Evolutionary conservation across 2,113 vertebrate species (phyloP), one percentile per base, ranked within the genome.

Genomic region (Lophius piscatorius): DNA sequence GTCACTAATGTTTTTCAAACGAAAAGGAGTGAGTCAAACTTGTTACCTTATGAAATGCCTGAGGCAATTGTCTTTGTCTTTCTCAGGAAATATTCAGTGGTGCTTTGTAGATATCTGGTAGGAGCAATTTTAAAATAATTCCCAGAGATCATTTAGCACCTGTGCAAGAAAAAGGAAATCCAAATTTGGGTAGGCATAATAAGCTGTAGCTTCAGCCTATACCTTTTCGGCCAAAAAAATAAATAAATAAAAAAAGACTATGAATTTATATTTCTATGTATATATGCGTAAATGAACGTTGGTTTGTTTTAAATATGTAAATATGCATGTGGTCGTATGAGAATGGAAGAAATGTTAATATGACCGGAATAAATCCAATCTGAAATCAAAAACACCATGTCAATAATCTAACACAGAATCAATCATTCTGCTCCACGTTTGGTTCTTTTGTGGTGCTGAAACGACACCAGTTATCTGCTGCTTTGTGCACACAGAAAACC

Each of bases 371-470:
- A n/a, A n/a, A n/a, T n/a, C n/a, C n/a, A n/a, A n/a, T n/a, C n/a
- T n/a, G n/a, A n/a, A n/a, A n/a, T n/a, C n/a, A n/a, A n/a, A n/a
- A n/a, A n/a, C n/a, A n/a, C n/a, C n/a, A n/a, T n/a, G n/a, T n/a
- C n/a, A n/a, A n/a, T 62, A 26, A 38, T 70, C 34, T 13, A 45
- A 47, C 17, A 17, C 11, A 29, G 13, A 6, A 64, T 38, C 46
- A n/a, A 0, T 31, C n/a, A 5, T 4, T 17, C 13, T 36, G 18
- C n/a, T 50, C 46, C 13, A 6, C 23, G 16, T 51, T 40, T 26
- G n/a, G 17, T 31, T 28, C 35, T n/a, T 50, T 55, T 46, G 6
- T n/a, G n/a, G 38, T 18, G 3, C 9, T 41, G 46, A 63, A n/a
- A n/a, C 51, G 52, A 0, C 9, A 62, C 3, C n/a, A 47, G 21